phyloP scores from a whole-genome alignment of 2,888 invertebrate species.

The Cinara cedri region DNA sequence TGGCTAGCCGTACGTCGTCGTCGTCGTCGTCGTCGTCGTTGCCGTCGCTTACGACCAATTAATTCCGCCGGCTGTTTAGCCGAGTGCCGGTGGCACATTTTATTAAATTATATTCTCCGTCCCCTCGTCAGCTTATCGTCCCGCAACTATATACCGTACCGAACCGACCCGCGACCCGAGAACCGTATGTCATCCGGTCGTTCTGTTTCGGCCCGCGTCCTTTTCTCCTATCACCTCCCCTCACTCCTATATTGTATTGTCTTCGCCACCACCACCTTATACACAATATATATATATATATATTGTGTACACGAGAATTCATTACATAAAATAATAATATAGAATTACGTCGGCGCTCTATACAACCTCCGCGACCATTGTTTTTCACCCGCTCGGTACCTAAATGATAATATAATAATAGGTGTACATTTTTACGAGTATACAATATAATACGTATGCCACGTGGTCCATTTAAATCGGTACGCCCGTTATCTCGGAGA shows the following conservation, averaged over 20 bases:
- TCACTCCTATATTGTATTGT: background rate
- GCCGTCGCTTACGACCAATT: background rate
- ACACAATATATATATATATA: too few relatives aligned
- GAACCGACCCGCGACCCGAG: background rate
- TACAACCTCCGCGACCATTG: background rate
- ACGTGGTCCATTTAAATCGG: too few relatives aligned
- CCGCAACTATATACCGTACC: too few relatives aligned
- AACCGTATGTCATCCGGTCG: background rate
- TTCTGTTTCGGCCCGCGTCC: background rate
- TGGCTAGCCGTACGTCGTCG: background rate
- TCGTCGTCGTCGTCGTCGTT: background rate
- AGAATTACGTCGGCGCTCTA: background rate
- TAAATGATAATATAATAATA: too few relatives aligned
- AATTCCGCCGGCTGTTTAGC: background rate
- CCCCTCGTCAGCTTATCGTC: too few relatives aligned
- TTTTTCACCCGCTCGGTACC: background rate
- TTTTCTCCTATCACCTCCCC: background rate
- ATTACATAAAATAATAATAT: too few relatives aligned
- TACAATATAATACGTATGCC: background rate
- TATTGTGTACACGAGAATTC: too few relatives aligned
- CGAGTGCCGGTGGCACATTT: slow-evolving; percentile 20
- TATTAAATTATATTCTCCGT: slow-evolving; percentile 20
- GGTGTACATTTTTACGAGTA: too few relatives aligned
- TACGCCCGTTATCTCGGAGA: too few relatives aligned
- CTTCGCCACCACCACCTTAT: background rate